Base-by-base conservation (phyloP, 1,140 invertebrate genomes). In the Pseudomyrmex concolor region DNA sequence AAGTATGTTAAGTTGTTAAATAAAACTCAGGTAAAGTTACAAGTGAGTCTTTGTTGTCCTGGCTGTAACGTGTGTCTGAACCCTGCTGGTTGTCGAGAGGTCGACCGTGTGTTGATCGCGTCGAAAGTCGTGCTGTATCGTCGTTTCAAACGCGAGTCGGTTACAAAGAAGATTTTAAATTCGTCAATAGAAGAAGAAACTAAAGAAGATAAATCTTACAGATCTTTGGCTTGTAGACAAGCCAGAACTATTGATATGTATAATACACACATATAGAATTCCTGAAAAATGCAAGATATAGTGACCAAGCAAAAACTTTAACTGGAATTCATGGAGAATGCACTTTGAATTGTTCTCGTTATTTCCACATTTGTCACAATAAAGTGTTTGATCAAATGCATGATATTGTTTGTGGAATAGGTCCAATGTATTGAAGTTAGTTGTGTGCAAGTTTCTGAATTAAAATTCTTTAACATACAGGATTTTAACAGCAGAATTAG, bases 281-380 rank as follows among this genome's bases (percentile, higher is more conserved):
- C n/a, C 4, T 73, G 25, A 43, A 57, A 2, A 71, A 57, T 19
- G 25, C 54, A 12, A 57, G 43, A 5, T 73, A 60, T 62, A 73
- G 19, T 9, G 19, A 73, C 50, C 60, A 73, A 60, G 12, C 12
- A 15, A 73, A 60, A 73, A 73, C 43, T 3, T 50, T 62, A 60
- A 73, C 55, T 2, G 55, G 55, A 72, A 72, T 72, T 17, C 17
- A 72, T 72, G 17, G 17, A 73, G 43, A 73, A 1, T 73, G 71
- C 59, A 60, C 43, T 8, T 25, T 73, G 9, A 34, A 73, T 73
- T 73, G 8, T 48, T 50, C 43, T 73, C 7, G 2, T 34, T 71
- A 7, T 13, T 71, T 71, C 1, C 54, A 71, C 19, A 25, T 57
- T 43, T 71, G 54, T 59, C 57, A 13, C 8, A 71, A 71, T 9